A percentile compares a stretch with the other conserved stretches of the same genome.
Evolutionary conservation across 2,797 vertebrate species (phyloP).

Genomic region (Sternotherus odoratus): DNA sequence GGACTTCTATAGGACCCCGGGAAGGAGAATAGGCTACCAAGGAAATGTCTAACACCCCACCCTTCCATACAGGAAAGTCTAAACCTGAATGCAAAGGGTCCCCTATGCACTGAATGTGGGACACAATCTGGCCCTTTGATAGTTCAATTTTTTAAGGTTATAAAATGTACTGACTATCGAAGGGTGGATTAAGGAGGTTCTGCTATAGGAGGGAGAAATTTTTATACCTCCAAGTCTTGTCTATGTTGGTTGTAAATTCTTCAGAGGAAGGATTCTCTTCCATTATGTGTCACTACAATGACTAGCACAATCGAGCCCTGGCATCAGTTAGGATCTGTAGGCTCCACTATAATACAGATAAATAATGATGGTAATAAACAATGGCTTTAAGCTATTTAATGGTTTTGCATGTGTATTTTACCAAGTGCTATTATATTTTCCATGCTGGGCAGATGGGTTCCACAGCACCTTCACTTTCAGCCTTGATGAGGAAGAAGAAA

Average conservation of each 20-base stretch:
- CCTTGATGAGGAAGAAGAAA: conserved; percentile 87
- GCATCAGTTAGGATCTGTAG: neutral
- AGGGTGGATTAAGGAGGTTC: neutral
- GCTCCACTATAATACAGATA: neutral
- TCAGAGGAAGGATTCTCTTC: neutral
- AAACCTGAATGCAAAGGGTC: neutral
- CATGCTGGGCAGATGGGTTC: conserved; percentile 83
- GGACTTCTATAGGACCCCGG: neutral
- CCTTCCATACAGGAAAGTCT: neutral
- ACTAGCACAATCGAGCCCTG: neutral
- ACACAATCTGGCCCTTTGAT: neutral
- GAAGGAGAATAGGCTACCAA: neutral
- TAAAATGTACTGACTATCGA: neutral
- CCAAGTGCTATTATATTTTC: neutral
- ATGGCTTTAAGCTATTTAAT: neutral
- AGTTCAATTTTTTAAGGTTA: neutral
- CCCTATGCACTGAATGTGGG: neutral
- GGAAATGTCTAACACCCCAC: neutral
- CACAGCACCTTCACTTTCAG: conserved; percentile 80
- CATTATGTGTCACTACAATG: neutral
- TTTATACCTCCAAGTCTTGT: neutral
- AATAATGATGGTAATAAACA: conserved; percentile 1
- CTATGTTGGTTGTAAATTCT: neutral
- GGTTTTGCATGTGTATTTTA: neutral
- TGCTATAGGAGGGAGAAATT: neutral